A percentile compares a stretch with the other conserved stretches of the same genome.
Evolutionary conservation across 2,113 vertebrate genomes (phyloP).

Genomic region (Xenopus laevis): DNA sequence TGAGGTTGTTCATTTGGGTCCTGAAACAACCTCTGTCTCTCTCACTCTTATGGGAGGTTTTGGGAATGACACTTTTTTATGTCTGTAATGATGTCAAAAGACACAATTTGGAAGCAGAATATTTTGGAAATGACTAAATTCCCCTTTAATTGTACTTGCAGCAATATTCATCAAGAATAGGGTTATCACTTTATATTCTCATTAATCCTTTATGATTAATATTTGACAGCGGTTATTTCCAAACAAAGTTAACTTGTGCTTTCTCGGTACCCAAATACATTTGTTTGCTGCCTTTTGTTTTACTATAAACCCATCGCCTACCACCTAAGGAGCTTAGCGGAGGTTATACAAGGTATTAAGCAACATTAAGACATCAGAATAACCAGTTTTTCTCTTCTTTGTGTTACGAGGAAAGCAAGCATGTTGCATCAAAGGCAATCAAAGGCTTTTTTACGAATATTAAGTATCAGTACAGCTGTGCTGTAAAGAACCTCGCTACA

Average conservation of each 20-base stretch:
- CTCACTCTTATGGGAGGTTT: too few species aligned
- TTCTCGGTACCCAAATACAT: slow-evolving; percentile 60
- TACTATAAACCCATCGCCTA: slow-evolving; percentile 73
- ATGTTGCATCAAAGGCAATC: slow-evolving; percentile 71
- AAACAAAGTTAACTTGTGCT: slow-evolving; percentile 53
- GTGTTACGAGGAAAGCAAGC: slow-evolving; percentile 63
- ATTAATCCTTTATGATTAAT: too few species aligned
- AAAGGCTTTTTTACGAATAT: slow-evolving; percentile 64
- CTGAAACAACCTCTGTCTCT: too few species aligned
- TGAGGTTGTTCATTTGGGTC: too few species aligned
- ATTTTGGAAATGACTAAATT: too few species aligned
- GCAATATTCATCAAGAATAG: too few species aligned
- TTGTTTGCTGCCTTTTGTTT: slow-evolving; percentile 67
- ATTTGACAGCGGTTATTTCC: too few species aligned
- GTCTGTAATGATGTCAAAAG: too few species aligned
- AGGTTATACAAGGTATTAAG: slow-evolving; percentile 80
- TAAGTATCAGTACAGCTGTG: slow-evolving; percentile 65
- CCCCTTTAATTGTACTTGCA: too few species aligned
- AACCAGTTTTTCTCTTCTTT: slow-evolving; percentile 57
- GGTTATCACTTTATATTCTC: too few species aligned
- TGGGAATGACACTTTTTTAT: too few species aligned
- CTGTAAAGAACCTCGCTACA: slow-evolving; percentile 61
- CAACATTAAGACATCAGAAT: slow-evolving; percentile 78
- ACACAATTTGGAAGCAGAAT: too few species aligned
- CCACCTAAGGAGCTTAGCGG: slow-evolving; percentile 77